Conservation (phyloP, 2,113 vertebrate species). For the Rhombomys opimus region DNA sequence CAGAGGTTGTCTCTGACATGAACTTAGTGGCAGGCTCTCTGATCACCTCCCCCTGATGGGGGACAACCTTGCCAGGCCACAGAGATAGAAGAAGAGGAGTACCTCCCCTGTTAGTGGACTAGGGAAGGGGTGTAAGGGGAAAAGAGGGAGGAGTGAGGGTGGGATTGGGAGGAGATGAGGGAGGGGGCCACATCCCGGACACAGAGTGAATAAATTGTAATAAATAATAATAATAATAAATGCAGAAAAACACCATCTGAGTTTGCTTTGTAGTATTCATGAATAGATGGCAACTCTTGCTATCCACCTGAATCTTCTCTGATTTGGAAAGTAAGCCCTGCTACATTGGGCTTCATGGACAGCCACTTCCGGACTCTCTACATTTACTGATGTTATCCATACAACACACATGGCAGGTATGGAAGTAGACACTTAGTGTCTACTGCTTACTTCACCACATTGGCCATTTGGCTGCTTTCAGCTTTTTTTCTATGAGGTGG, state of each 20-base stretch:
- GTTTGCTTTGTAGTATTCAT: neutral
- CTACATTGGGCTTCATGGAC: slow-evolving; percentile 51
- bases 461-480: slow-evolving; percentile 60
- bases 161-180: too few relatives aligned
- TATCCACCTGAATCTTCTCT: slow-evolving; percentile 74
- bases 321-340: slow-evolving; percentile 54
- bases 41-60: too few relatives aligned
- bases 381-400: neutral
- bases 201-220: too few relatives aligned
- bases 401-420: neutral
- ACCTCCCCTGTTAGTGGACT: too few relatives aligned
- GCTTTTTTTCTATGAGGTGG: slow-evolving; percentile 68
- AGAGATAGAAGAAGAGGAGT: too few relatives aligned
- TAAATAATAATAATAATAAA: too few relatives aligned
- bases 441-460: slow-evolving; percentile 61
- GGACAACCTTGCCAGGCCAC: too few relatives aligned
- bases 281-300: slow-evolving; percentile 73
- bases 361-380: slow-evolving; percentile 49
- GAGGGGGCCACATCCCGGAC: too few relatives aligned
- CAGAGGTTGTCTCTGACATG: too few relatives aligned
- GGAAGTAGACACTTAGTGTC: neutral
- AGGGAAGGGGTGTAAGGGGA: too few relatives aligned
- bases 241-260: neutral
- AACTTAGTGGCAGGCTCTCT: too few relatives aligned
- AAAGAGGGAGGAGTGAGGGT: too few relatives aligned